phyloP scores from a whole-genome alignment of 2,113 vertebrate genomes.

The Lontra canadensis region DNA sequence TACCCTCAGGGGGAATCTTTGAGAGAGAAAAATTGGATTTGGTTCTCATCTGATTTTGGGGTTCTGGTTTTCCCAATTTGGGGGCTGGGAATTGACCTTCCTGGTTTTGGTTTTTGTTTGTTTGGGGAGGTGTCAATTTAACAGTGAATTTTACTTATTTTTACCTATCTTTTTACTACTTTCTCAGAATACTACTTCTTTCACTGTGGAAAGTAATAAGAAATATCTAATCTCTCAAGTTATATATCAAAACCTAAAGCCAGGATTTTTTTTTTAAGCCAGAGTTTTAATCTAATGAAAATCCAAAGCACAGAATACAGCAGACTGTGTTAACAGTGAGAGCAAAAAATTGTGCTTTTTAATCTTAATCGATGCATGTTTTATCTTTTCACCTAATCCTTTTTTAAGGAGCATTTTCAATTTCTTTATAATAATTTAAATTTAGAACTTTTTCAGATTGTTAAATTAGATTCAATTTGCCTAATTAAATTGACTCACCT shows the following conservation, averaged over 20 bases:
- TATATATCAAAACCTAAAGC: neutral
- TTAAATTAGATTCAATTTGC: neutral
- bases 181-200: neutral
- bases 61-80: neutral
- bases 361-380: neutral
- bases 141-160: neutral
- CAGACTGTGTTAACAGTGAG: neutral
- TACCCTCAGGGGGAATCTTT: neutral
- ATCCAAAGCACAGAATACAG: neutral
- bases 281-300: neutral
- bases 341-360: neutral
- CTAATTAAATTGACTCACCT: constrained; percentile 23
- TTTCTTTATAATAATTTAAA: neutral
- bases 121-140: neutral
- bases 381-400: neutral
- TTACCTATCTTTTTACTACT: neutral
- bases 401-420: neutral
- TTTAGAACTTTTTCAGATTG: neutral
- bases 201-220: neutral
- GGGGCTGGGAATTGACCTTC: neutral
- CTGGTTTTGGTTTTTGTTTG: neutral
- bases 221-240: neutral
- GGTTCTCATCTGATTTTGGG: neutral
- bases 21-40: neutral
- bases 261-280: neutral